Evolutionary conservation across 64 coral and sea anemone genomes (phyloP).

Genomic region (Montipora cactus): DNA sequence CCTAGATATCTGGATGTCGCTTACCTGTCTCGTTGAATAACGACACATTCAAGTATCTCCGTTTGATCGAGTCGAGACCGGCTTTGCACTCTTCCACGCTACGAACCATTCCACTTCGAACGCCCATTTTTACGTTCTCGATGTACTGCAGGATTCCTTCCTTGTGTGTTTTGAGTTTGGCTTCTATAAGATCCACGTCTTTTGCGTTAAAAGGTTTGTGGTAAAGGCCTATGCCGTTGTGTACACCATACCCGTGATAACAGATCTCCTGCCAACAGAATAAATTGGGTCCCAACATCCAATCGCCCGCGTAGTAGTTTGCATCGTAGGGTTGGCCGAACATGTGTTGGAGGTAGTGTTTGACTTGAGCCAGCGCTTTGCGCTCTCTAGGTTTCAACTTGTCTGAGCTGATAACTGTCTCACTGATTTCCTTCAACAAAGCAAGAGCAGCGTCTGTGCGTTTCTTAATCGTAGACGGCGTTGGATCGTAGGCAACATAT

Average conservation of each 20-base stretch:
- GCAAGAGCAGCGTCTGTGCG: constrained; percentile 76
- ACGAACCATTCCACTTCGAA: constrained; percentile 77
- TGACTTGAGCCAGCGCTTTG: constrained; percentile 78
- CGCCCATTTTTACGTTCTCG: constrained; percentile 82
- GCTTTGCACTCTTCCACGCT: constrained; percentile 81
- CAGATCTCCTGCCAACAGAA: constrained; percentile 94
- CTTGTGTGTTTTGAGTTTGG: constrained; percentile 56
- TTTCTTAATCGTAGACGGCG: constrained; percentile 41
- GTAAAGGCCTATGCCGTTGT: constrained; percentile 53
- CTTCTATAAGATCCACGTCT: constrained; percentile 56
- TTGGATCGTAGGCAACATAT: constrained; percentile 73
- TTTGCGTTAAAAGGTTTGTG: constrained; percentile 49
- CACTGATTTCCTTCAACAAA: constrained; percentile 67
- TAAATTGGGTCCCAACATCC: constrained; percentile 93
- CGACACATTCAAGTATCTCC: constrained; percentile 80
- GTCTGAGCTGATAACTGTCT: constrained; percentile 27
- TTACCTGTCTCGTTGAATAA: constrained; percentile 81
- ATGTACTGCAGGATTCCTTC: constrained; percentile 75
- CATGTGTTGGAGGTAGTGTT: constrained; percentile 83
- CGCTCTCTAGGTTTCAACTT: constrained; percentile 82
- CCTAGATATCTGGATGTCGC: neutral
- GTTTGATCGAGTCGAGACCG: constrained; percentile 72
- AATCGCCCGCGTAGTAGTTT: constrained; percentile 91
- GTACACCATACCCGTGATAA: constrained; percentile 50
- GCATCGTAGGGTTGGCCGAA: constrained; percentile 88